Base-by-base conservation (phyloP, 1,140 invertebrate species). In the Spodoptera litura region DNA sequence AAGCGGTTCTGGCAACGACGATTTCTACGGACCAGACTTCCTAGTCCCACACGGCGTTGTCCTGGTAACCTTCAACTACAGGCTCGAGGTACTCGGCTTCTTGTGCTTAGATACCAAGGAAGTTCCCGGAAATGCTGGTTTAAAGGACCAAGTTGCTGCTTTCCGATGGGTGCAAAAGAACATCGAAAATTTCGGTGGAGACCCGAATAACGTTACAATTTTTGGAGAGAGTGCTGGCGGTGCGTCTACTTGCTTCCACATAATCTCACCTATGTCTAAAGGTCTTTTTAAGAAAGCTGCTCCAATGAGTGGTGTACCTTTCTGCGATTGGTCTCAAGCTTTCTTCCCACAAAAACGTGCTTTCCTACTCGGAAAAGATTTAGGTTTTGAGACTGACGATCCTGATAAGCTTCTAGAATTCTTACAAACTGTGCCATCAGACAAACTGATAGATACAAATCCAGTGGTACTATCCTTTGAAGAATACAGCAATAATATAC, bases 191-290 rank as follows among this genome's bases (percentile, higher is more conserved):
- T 98, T 98, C 87, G 97, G 97, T 25, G 97, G 97, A 0, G 96
- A 97, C 91, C 95, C 96, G 0, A 87, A 96, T 3, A 95, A 96
- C 81, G 95, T 98, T 0, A 98, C 98, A 0, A 89, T 98, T n/a
- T 96, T 98, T 82, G 97, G 97, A 12, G 96, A 97, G 79, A 95
- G 95, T 62, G 95, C 96, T 3, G 97, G 97, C 3, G 96, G 94
- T 12, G 95, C 95, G 0, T 85, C 86, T 0, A 73, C 78, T 52
- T 59, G 78, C 13, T 70, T 87, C n/a, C 90, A 89, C 13, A 35
- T 87, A 8, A 31, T 91, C 35, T 91, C 90, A 2, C 90, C 70
- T 92, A 95, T 72, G 95, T 95, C 49, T 88, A 96, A 78, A 90
- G 89, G 88, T 6, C 83, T 92, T 2, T 89, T 87, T 68, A 83